Evolutionary conservation across 2,797 vertebrate genomes (phyloP), one percentile per base, ranked within the genome.

Genomic region (Darevskia nairensis): DNA sequence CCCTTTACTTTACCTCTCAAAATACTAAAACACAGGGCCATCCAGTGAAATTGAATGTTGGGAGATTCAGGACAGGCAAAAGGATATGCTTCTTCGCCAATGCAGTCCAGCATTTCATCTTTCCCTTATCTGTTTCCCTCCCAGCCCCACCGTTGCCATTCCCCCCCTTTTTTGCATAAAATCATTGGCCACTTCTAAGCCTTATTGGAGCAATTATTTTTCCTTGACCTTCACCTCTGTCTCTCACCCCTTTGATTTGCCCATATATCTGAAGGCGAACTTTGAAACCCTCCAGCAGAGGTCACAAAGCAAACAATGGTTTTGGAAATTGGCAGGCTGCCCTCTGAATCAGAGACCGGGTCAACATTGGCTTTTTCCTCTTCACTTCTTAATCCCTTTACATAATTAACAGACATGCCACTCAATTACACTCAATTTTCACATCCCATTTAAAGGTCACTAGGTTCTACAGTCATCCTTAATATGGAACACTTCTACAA

Each of bases 381-480:
- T 85, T 95, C 77, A 93, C 90, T 91, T 93, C 93, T 92, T 92
- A 93, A 94, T 95, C 90, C 86, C 75, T 93, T 93, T 93, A 94
- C 92, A 93, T 94, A 94, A 95, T 96, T 96, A 96, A 90, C 86
- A 94, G 92, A 91, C 92, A 95, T 87, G 93, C 80, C 93, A 94
- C 91, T 94, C 94, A 95, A 92, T 96, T 95, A 94, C 89, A 85
- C 81, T 86, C 91, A 91, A 94, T 95, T 94, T 95, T 93, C 92
- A 92, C 88, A 89, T 94, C 80, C 87, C 92, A 95, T 95, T 95
- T 93, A 95, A 96, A 95, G 94, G 95, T 95, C 92, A 93, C 89
- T 93, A 90, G 93, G 91, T 95, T 95, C 95, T 84, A 92, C 89
- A 95, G 85, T 90, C 92, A 93, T 89, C 79, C 76, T 95, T 95